Percentiles rank a stretch among this genome's conserved stretches.
These are phyloP conservation scores for Synergus gifuensis DNA, from an alignment of 2,888 invertebrate genomes.

Conservation along the genomic window DNA sequence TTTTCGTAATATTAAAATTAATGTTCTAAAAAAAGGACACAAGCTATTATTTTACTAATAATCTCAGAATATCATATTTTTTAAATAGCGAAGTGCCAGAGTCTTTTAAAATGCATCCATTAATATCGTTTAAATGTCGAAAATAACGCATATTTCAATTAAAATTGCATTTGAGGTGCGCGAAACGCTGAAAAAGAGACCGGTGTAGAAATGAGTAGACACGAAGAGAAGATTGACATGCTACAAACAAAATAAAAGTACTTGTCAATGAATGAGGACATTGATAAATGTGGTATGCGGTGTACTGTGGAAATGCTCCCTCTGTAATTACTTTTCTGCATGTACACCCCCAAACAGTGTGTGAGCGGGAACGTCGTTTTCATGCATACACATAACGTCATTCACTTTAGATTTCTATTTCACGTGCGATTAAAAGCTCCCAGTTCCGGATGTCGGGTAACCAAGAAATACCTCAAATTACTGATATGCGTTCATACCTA, in stretches of 20 bases:
- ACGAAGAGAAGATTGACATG: slow-evolving; percentile 42
- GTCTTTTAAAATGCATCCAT: neutral
- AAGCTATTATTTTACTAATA: too few relatives aligned
- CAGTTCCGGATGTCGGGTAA: too few relatives aligned
- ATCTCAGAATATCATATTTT: too few relatives aligned
- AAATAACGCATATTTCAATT: slow-evolving; percentile 8
- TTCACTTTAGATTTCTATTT: slow-evolving; percentile 31
- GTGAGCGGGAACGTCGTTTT: slow-evolving; percentile 18
- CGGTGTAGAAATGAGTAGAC: slow-evolving; percentile 41
- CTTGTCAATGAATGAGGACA: slow-evolving; percentile 58
- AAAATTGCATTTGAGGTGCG: neutral
- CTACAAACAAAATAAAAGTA: slow-evolving; percentile 42
- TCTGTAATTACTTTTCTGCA: slow-evolving; percentile 43
- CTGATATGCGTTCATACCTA: neutral
- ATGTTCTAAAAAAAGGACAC: neutral
- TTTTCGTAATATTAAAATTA: too few relatives aligned
- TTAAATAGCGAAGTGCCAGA: neutral
- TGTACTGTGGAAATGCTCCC: slow-evolving; percentile 31
- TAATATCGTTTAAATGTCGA: neutral
- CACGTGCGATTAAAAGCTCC: slow-evolving; percentile 6
- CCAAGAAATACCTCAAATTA: neutral
- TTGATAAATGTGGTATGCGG: slow-evolving; percentile 55
- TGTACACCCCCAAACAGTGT: neutral
- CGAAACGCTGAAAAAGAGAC: slow-evolving; percentile 31
- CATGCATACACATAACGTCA: slow-evolving; percentile 33